These are phyloP conservation scores for Tenthredo distinguenda DNA, from an alignment of 2,888 invertebrate species.

Conservation along the genomic window DNA sequence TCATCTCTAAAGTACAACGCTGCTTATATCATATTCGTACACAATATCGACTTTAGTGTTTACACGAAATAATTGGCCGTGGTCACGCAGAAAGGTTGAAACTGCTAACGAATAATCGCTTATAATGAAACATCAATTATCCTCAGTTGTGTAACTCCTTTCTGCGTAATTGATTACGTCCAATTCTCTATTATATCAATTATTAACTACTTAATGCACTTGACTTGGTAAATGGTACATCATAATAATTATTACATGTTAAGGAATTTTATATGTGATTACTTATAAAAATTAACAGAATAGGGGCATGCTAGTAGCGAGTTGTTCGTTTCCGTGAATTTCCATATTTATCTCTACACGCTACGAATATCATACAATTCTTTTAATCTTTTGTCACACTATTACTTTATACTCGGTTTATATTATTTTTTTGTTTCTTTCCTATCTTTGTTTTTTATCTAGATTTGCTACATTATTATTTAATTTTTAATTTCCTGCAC, in stretches of 20 bases:
- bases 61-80: conserved; percentile 46
- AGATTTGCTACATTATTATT: conserved; percentile 16
- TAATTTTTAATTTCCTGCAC: conserved; percentile 20
- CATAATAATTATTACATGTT: conserved; percentile 42
- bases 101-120: conserved; percentile 31
- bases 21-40: conserved; percentile 36
- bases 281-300: conserved; percentile 47
- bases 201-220: conserved; percentile 61
- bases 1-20: conserved; percentile 33
- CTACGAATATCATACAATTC: conserved; percentile 39
- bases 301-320: conserved; percentile 50
- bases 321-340: conserved; percentile 42
- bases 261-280: not conserved
- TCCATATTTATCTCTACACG: not conserved
- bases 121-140: conserved; percentile 18
- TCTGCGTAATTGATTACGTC: conserved; percentile 43
- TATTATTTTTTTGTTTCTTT: not conserved
- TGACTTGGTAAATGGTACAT: conserved; percentile 53
- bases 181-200: conserved; percentile 46
- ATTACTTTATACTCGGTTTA: not conserved
- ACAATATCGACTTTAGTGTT: conserved; percentile 39
- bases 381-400: not conserved
- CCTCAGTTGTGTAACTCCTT: conserved; percentile 1
- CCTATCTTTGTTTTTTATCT: not conserved
- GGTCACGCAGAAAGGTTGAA: conserved; percentile 43